Percentiles rank a stretch among this genome's conserved stretches.
Evolutionary conservation across 2,113 vertebrate species (phyloP).

Genomic region (Amphiprion percula): DNA sequence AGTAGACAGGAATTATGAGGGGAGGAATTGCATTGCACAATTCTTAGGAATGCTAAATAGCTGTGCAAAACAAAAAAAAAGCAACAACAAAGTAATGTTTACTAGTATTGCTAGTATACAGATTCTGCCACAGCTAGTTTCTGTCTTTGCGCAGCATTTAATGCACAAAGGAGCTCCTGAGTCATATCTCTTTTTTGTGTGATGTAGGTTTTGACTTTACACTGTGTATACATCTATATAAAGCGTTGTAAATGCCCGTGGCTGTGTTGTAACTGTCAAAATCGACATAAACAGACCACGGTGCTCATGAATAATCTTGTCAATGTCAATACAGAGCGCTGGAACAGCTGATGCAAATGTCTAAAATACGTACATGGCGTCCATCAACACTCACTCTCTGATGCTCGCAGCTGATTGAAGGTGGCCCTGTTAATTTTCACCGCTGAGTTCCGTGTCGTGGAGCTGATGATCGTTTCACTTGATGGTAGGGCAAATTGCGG

Average conservation of each 20-base stretch:
- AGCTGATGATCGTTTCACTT: neutral
- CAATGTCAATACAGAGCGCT: neutral
- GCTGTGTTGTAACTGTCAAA: constrained; percentile 13
- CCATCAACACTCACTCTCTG: constrained; percentile 25
- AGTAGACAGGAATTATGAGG: no score
- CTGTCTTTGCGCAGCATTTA: no score
- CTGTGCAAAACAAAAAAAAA: no score
- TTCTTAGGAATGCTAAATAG: no score
- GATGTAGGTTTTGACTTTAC: neutral
- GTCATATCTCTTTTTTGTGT: neutral
- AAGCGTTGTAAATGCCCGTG: neutral
- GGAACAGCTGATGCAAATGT: constrained; percentile 14
- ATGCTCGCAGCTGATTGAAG: constrained; percentile 17
- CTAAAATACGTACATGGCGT: constrained; percentile 14
- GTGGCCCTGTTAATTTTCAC: constrained; percentile 17
- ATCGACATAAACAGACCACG: constrained; percentile 9
- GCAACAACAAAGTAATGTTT: no score
- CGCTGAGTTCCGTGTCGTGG: neutral
- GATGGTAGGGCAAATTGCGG: neutral
- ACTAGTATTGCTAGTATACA: no score
- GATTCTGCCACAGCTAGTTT: no score
- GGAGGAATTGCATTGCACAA: no score
- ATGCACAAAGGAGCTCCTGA: neutral
- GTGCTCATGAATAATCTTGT: constrained; percentile 3
- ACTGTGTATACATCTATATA: fast-evolving